Percentiles rank a stretch among this genome's conserved stretches.
phyloP scores from a whole-genome alignment of 2,888 invertebrate species.

The Eubasilissa splendida region DNA sequence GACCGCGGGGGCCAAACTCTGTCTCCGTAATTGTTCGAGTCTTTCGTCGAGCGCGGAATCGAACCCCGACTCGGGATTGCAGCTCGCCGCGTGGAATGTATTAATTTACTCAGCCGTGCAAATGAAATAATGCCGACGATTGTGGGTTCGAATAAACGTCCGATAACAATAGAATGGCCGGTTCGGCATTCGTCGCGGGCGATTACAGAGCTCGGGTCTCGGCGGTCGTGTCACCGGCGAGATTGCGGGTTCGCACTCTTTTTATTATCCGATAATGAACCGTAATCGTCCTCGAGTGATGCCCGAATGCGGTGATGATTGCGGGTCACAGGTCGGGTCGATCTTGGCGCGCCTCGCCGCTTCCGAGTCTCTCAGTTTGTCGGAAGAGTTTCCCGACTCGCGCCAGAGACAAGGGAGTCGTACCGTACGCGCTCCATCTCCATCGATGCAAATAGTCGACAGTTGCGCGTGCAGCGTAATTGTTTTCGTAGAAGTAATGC shows the following conservation, averaged over 20 bases:
- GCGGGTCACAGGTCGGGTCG: no score
- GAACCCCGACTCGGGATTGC: no score
- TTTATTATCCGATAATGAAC: constrained; percentile 50
- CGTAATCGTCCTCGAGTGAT: constrained; percentile 40
- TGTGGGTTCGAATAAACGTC: constrained; percentile 4
- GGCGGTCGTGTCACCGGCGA: constrained; percentile 39
- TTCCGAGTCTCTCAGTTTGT: no score
- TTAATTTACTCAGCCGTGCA: not conserved
- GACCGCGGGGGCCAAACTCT: not conserved
- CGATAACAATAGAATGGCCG: constrained; percentile 24
- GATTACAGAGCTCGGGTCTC: not conserved
- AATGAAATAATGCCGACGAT: constrained; percentile 1
- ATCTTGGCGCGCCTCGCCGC: no score
- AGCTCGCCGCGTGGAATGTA: not conserved
- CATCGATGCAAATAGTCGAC: not conserved
- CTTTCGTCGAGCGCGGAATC: no score
- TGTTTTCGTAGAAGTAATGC: constrained; percentile 36
- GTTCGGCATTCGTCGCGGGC: constrained; percentile 8
- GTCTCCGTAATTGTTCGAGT: not conserved
- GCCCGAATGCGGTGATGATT: no score
- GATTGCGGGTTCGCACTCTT: constrained; percentile 11
- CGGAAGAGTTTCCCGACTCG: no score
- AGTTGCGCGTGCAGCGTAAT: not conserved
- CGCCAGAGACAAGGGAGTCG: no score
- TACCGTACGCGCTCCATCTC: not conserved